phyloP scores from a whole-genome alignment of 1,140 invertebrate species.

The Laodelphax striatellus region DNA sequence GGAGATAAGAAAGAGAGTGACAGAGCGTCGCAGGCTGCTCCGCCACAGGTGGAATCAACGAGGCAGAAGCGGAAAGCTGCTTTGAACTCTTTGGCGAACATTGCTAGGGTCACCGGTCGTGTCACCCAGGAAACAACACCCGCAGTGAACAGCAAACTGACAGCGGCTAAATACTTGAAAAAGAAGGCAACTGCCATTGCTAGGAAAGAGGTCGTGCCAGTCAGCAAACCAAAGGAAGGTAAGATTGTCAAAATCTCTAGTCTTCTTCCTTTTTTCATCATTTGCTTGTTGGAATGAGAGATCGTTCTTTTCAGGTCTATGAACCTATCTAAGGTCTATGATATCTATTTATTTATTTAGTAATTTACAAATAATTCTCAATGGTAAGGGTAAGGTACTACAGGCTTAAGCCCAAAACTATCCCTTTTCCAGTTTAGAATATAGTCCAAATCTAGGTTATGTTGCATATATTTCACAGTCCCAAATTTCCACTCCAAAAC shows the following conservation, averaged over 20 bases:
- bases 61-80: conserved; percentile 4
- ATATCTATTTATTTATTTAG: too few species aligned
- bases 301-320: not conserved
- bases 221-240: not conserved
- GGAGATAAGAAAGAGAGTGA: too few species aligned
- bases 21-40: too few species aligned
- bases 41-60: too few species aligned
- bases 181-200: not conserved
- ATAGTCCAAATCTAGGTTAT: too few species aligned
- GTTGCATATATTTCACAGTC: too few species aligned
- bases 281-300: not conserved
- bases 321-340: too few species aligned
- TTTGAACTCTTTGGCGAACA: conserved; percentile 3
- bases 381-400: too few species aligned
- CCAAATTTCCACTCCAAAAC: too few species aligned
- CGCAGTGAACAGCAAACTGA: not conserved
- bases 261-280: not conserved
- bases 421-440: too few species aligned
- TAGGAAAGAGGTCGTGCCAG: not conserved
- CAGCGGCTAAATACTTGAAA: conserved; percentile 3
- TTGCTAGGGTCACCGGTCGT: not conserved
- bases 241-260: not conserved
- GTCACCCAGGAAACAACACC: not conserved
- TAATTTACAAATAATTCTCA: too few species aligned
- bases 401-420: too few species aligned